A percentile compares a stretch with the other conserved stretches of the same genome.
These are phyloP conservation scores for Drosophila nannoptera DNA, from an alignment of 1,140 invertebrate genomes.

Conservation along the genomic window DNA sequence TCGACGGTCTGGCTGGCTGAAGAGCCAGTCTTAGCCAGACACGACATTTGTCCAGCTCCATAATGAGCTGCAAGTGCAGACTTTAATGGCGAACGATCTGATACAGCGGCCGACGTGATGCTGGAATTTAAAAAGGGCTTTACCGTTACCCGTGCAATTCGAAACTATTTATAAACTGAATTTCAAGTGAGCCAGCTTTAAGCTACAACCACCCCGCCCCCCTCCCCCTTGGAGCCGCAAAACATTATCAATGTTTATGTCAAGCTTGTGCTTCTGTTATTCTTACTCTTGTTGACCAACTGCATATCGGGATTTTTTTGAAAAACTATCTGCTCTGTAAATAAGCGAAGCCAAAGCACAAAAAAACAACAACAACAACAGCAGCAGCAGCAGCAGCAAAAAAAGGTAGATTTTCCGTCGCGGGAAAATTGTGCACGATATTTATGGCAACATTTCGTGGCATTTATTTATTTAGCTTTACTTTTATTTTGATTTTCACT, in stretches of 20 bases:
- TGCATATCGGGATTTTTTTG: conserved; percentile 8
- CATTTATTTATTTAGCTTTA: conserved; percentile 22
- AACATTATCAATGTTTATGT: conserved; percentile 29
- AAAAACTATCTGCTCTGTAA: conserved; percentile 28
- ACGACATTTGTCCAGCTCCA: conserved; percentile 23
- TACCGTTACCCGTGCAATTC: neutral
- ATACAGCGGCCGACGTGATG: neutral
- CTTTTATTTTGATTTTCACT: conserved; percentile 11
- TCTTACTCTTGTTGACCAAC: conserved; percentile 10
- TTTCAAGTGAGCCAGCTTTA: neutral
- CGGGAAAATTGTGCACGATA: conserved; percentile 22
- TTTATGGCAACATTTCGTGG: conserved; percentile 41
- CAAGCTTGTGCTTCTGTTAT: neutral
- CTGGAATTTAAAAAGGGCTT: neutral
- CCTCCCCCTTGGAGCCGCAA: too few species aligned
- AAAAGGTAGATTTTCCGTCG: conserved; percentile 26
- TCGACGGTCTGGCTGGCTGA: neutral
- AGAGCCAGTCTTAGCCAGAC: conserved; percentile 8
- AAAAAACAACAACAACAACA: neutral
- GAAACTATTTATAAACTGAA: neutral
- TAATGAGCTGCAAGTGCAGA: conserved; percentile 27
- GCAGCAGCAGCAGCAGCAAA: neutral
- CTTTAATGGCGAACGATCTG: conserved; percentile 15
- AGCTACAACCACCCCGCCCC: too few species aligned
- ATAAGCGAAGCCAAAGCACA: neutral